Conservation (phyloP, 1,140 invertebrate genomes). For the Hesperophylax magnus region DNA sequence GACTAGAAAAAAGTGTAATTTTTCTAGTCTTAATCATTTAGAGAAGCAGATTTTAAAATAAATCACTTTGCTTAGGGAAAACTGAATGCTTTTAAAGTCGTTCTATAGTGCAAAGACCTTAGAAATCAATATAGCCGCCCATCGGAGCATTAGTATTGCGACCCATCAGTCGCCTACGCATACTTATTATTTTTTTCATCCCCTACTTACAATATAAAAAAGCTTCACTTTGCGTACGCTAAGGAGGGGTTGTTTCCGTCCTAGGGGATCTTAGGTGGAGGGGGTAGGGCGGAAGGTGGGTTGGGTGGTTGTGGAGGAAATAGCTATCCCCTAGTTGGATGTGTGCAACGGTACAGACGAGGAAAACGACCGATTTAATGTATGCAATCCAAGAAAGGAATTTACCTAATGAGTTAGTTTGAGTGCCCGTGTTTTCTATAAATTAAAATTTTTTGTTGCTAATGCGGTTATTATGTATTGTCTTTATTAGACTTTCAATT, state of each 20-base stretch:
- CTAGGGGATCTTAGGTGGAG: slow-evolving; percentile 20
- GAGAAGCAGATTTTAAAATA: no score
- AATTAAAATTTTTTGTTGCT: no score
- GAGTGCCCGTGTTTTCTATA: no score
- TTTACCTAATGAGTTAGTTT: no score
- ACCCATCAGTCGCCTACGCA: slow-evolving; percentile 31
- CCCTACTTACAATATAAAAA: slow-evolving; percentile 52
- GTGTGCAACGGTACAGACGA: slow-evolving; percentile 14
- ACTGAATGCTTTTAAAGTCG: background rate
- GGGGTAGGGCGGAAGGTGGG: slow-evolving; percentile 24
- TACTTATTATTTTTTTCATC: slow-evolving; percentile 53
- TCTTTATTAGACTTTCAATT: no score
- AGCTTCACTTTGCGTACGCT: slow-evolving; percentile 51
- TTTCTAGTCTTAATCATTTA: no score
- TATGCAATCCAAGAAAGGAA: no score
- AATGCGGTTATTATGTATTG: no score
- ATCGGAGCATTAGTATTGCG: slow-evolving; percentile 17
- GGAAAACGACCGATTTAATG: no score
- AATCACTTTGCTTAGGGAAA: no score
- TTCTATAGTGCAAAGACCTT: no score
- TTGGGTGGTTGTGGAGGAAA: slow-evolving; percentile 38
- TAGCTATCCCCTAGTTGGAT: slow-evolving; percentile 40
- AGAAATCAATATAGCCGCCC: slow-evolving; percentile 1
- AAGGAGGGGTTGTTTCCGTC: slow-evolving; percentile 35
- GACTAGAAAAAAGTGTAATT: no score